These are phyloP conservation scores for Ornithoptera alexandrae DNA, from an alignment of 2,888 invertebrate species.

Conservation along the genomic window DNA sequence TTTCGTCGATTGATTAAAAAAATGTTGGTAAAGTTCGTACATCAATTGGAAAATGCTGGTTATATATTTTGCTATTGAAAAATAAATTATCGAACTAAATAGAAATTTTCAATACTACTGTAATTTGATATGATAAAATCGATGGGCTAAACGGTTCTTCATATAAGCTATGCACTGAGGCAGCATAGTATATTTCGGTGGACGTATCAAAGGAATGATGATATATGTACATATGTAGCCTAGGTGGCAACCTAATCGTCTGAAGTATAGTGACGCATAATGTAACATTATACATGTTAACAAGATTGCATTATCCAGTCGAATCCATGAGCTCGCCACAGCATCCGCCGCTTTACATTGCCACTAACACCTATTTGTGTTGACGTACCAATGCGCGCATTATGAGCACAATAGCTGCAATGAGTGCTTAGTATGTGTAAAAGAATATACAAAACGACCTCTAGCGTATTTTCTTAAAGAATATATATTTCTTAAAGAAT, in stretches of 20 bases:
- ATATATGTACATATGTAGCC: no score
- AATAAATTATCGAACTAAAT: no score
- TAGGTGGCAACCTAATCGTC: slow-evolving; percentile 30
- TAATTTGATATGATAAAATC: no score
- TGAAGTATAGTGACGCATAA: slow-evolving; percentile 69
- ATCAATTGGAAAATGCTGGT: no score
- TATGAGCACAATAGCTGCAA: slow-evolving; percentile 41
- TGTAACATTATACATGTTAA: slow-evolving; percentile 67
- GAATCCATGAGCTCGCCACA: slow-evolving; percentile 49
- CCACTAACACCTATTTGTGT: slow-evolving; percentile 67
- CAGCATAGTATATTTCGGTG: not conserved
- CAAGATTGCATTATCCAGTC: slow-evolving; percentile 55
- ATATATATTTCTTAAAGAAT: not conserved
- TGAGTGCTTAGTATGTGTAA: not conserved
- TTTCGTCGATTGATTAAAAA: no score
- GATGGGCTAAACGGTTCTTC: no score
- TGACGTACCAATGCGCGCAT: slow-evolving; percentile 57
- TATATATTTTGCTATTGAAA: no score
- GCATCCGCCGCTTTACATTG: slow-evolving; percentile 61
- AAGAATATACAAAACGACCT: not conserved
- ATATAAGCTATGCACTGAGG: not conserved
- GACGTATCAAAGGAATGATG: not conserved
- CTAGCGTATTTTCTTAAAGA: not conserved
- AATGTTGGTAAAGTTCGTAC: no score
- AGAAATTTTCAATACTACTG: no score